Evolutionary conservation across 2,113 vertebrate genomes (phyloP), one percentile per base, ranked within the genome.

Genomic region (Tupaia tana): DNA sequence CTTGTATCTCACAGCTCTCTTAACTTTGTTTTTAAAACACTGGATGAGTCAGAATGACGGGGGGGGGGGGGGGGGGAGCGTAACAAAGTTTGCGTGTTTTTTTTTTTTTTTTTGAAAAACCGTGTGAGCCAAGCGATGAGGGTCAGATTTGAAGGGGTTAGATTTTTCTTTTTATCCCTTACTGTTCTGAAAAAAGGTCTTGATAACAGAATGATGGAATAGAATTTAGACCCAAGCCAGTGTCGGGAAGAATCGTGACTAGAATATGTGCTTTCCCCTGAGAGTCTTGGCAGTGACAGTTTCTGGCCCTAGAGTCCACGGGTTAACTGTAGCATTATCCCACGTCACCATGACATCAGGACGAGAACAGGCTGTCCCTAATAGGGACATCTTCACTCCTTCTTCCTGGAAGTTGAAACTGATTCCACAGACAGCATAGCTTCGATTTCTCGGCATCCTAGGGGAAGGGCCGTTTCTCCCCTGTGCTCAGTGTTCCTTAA

Each of bases 21-120:
- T 64, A 10, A n/a, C 70, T 94, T 90, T 97, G 86, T 93, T 97
- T 96, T 95, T 6, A 7, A 94, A 97, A 95, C 27, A 12, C 70
- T 93, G 9, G 34, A 6, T 97, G 97, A 98, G 95, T 98, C 97
- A 98, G 88, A 88, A n/a, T 67, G 61, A 86, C 92, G 2, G 2
- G 29, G 88, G 89, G 54, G 70, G 75, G 2, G 2, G 29, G 88
- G 89, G 54, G 70, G 75, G 54, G 52, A 91, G 75, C 78, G 66
- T 86, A 85, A 81, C 88, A 78, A 31, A 56, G 69, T 64, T 92
- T 80, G 70, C 54, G 0, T 2, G 34, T 80, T 95, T 79, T 64
- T 92, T 80, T 66, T 43, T 0, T 2, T 54, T 80, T 95, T 79
- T 79, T 74, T 31, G 61, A 90, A 94, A 90, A 93, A 74, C 52